phyloP scores from a whole-genome alignment of 2,797 vertebrate species.

The Todus mexicanus region DNA sequence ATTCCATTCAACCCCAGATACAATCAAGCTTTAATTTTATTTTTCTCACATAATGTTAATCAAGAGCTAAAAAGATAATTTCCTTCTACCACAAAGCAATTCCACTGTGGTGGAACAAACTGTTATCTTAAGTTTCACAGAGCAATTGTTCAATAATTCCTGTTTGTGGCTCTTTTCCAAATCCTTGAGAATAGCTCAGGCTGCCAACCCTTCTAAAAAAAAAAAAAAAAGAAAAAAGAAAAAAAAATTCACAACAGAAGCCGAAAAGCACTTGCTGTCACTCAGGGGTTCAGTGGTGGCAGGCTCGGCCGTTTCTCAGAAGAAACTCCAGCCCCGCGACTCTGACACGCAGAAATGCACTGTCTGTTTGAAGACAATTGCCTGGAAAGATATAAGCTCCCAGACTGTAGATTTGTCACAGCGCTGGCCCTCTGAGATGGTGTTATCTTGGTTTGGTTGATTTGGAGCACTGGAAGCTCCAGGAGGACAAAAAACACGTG shows the following conservation, averaged over 20 bases:
- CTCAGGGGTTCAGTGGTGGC: conserved; percentile 50
- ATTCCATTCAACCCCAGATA: conserved; percentile 68
- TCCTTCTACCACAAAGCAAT: conserved; percentile 84
- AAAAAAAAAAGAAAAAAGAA: not conserved
- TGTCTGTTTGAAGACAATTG: conserved; percentile 67
- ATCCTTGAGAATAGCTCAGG: conserved; percentile 75
- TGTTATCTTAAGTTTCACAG: conserved; percentile 92
- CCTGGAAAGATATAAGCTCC: conserved; percentile 54
- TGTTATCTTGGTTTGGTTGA: conserved; percentile 38
- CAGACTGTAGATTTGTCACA: conserved; percentile 24
- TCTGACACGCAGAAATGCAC: conserved; percentile 28
- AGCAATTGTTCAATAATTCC: conserved; percentile 94
- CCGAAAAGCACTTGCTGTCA: conserved; percentile 67
- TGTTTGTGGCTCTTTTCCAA: conserved; percentile 88
- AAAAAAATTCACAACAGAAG: conserved; percentile 66
- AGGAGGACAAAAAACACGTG: too few species aligned
- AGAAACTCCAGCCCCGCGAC: conserved; percentile 50
- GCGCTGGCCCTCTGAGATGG: not conserved
- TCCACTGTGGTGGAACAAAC: conserved; percentile 87
- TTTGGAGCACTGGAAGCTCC: conserved; percentile 56
- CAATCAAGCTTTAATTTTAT: conserved; percentile 73
- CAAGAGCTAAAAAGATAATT: conserved; percentile 82
- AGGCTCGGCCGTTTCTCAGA: conserved; percentile 49
- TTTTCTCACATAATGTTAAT: conserved; percentile 79
- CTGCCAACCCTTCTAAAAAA: conserved; percentile 73